Evolutionary conservation across 2,888 invertebrate species (phyloP), one percentile per base, ranked within the genome.

Genomic region (Ariolimax columbianus): DNA sequence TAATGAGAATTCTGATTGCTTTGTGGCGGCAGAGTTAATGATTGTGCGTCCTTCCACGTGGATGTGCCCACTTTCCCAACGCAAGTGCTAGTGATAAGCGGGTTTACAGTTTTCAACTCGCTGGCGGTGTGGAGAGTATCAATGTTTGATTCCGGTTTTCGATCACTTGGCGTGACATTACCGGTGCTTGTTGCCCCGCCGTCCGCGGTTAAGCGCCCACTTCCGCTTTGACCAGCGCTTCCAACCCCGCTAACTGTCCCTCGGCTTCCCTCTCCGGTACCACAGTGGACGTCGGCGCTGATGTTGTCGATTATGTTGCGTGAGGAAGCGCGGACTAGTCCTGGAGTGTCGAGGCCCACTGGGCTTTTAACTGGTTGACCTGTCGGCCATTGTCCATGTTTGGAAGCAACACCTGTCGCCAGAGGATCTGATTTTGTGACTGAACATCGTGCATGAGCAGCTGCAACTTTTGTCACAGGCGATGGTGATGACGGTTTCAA

Each of bases 401-500:
- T 55, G 3, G 55, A 7, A 2, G 19, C 7, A 17, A 55, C 17
- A 19, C 55, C 55, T 55, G 55, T 55, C 2, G 55, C 55, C 3
- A 55, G 55, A 3, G 55, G 83, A 30, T 83, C 83, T 0, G 83
- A 83, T 33, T 55, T 83, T 17, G 83, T 83, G 68, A 78, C 83
- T 7, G 77, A n/a, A 40, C 83, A 83, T 0, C 59, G 68, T n/a
- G 70, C 33, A 68, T 83, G 83, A 1, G 33, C 36, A 26, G 83
- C 47, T 7, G 70, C 68, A 0, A 77, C 51, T n/a, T 40, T 63
- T 26, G 51, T 70, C 40, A 73, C 55, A 11, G 79, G 73, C 0
- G 80, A 75, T 3, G 72, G 82, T 1, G 78, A 40, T n/a, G 55
- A 43, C 23, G 83, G 78, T 38, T 70, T 83, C 23, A 78, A 77